Evolutionary conservation across 2,797 vertebrate genomes (phyloP), one percentile per base, ranked within the genome.

Genomic region (Rhyacichthys aspro): DNA sequence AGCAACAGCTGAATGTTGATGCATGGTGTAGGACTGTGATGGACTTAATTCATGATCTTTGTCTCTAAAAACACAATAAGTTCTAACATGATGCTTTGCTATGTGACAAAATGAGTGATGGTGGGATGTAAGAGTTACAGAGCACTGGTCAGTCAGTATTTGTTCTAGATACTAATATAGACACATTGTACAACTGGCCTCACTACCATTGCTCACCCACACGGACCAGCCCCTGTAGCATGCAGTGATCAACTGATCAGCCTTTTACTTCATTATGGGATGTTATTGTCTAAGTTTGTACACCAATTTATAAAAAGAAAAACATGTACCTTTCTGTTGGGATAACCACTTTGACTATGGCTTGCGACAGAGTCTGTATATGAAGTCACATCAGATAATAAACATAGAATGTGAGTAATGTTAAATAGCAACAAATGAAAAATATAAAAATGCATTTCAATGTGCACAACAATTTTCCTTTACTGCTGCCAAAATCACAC

Each of bases 331-430:
- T 99, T 99, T 99, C 98, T 98, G 98, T 99, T 98, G 98, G 98
- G 97, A 99, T 99, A 99, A 99, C 98, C 98, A 99, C 98, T 99
- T 99, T 99, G 97, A 99, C 98, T 99, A 99, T 98, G 98, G 98
- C 98, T 98, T 99, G 97, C 97, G 98, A 99, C 97, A 99, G 98
- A 99, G 95, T 99, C 98, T 99, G 98, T 98, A 98, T 99, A 98
- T 98, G 96, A 98, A 99, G 97, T 99, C 97, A 99, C 96, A 99
- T 98, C 98, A 99, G 95, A 99, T 98, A 98, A 98, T 99, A 98
- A 96, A 99, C 96, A 99, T 98, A 99, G 96, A 99, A 98, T 97
- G 96, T 99, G 97, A 99, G 98, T 98, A 98, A 98, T 98, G 97
- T 98, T 98, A 96, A 96, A 96, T 98, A 95, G 94, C 96, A 97